Conservation (phyloP, 1,140 invertebrate genomes). For the Portunus trituberculatus region DNA sequence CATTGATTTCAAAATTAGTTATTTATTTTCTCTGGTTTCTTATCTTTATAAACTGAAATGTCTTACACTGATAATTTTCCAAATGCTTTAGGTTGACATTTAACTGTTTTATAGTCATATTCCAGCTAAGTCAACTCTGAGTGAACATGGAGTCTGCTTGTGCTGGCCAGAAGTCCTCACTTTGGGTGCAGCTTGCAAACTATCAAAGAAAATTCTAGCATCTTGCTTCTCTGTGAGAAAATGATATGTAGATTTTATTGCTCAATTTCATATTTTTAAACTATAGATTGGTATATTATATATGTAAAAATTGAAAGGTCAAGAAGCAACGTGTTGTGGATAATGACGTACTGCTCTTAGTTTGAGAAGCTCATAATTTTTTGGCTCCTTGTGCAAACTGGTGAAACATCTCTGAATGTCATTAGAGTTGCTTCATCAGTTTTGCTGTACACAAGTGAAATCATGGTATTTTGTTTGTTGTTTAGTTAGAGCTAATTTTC, state of each 20-base stretch:
- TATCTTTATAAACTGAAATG: background rate
- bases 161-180: background rate
- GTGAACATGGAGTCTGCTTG: background rate
- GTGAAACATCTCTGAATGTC: background rate
- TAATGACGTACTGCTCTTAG: background rate
- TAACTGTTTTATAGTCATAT: background rate
- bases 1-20: background rate
- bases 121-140: background rate
- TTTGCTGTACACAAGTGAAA: conserved; percentile 56
- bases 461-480: conserved; percentile 7
- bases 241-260: conserved; percentile 52
- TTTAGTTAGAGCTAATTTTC: conserved; percentile 57
- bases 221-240: conserved; percentile 56
- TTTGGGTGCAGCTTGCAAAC: background rate
- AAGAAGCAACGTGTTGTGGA: background rate
- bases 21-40: background rate
- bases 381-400: background rate
- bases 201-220: conserved; percentile 50
- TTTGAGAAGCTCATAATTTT: background rate
- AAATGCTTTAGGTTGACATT: background rate
- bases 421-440: conserved; percentile 28
- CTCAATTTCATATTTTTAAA: conserved; percentile 57
- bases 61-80: background rate
- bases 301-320: background rate
- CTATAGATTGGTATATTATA: conserved; percentile 24